phyloP scores from a whole-genome alignment of 2,888 invertebrate genomes.

The Helobdella robusta region DNA sequence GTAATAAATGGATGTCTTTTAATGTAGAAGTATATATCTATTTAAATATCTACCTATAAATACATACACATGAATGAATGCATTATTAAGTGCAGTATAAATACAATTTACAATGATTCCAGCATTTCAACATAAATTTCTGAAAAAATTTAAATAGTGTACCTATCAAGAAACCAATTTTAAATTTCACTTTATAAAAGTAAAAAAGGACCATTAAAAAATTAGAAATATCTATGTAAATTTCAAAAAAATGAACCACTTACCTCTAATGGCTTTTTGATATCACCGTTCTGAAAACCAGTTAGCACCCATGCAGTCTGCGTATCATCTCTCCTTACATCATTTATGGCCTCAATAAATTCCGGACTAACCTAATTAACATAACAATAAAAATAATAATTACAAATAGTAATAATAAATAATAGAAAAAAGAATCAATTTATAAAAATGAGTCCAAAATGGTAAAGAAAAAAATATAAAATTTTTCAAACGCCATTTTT shows the following conservation, averaged over 20 bases:
- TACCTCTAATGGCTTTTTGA: slow-evolving; percentile 38
- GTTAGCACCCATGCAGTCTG: slow-evolving; percentile 39
- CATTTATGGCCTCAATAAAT: slow-evolving; percentile 36
- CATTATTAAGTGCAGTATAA: too few relatives aligned
- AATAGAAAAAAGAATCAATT: neutral
- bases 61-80: too few relatives aligned
- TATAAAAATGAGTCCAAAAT: neutral
- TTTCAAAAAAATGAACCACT: neutral
- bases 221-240: too few relatives aligned
- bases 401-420: slow-evolving; percentile 5
- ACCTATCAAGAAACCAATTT: too few relatives aligned
- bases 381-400: neutral
- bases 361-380: slow-evolving; percentile 23
- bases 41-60: too few relatives aligned
- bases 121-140: too few relatives aligned
- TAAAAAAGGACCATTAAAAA: too few relatives aligned
- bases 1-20: too few relatives aligned
- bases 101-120: too few relatives aligned
- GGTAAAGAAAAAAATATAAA: neutral
- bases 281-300: slow-evolving; percentile 38
- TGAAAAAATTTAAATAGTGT: too few relatives aligned
- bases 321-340: slow-evolving; percentile 38
- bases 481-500: neutral
- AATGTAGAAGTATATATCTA: too few relatives aligned
- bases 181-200: too few relatives aligned